Evolutionary conservation across 2,113 vertebrate genomes (phyloP).

Genomic region (Spea multiplicata): DNA sequence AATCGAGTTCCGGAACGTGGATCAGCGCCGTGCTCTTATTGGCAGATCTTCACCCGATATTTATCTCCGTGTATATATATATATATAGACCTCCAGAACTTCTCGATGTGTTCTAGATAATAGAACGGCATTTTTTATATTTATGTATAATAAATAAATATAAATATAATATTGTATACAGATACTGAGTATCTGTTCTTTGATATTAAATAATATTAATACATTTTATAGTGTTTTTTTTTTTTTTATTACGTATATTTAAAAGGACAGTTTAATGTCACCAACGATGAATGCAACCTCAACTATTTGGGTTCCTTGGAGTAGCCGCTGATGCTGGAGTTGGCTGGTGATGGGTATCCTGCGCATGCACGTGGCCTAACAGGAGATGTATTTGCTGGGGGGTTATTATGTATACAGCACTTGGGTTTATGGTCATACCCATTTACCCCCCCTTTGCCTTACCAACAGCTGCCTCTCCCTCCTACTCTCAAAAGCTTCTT

Average conservation of each 20-base stretch:
- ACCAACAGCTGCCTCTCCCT: not conserved
- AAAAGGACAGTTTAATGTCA: too few species aligned
- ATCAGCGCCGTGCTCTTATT: not conserved
- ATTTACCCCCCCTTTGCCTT: not conserved
- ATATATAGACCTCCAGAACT: not conserved
- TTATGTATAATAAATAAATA: not conserved
- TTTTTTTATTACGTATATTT: too few species aligned
- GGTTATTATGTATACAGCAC: too few species aligned
- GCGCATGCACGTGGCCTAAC: too few species aligned
- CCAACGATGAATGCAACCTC: too few species aligned
- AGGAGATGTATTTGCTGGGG: too few species aligned
- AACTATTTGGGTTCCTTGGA: too few species aligned
- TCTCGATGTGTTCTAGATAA: not conserved
- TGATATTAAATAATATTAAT: constrained; percentile 11
- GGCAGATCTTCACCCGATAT: not conserved
- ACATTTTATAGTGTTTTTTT: not conserved
- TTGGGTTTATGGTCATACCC: too few species aligned
- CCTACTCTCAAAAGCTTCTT: not conserved
- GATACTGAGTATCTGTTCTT: constrained; percentile 8
- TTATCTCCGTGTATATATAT: constrained; percentile 37
- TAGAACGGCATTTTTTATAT: constrained; percentile 18
- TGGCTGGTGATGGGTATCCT: too few species aligned
- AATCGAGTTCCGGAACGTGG: not conserved
- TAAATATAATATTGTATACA: not conserved
- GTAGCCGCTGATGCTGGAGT: too few species aligned